phyloP scores from a whole-genome alignment of 2,797 vertebrate species.

The Phrynocephalus forsythii region DNA sequence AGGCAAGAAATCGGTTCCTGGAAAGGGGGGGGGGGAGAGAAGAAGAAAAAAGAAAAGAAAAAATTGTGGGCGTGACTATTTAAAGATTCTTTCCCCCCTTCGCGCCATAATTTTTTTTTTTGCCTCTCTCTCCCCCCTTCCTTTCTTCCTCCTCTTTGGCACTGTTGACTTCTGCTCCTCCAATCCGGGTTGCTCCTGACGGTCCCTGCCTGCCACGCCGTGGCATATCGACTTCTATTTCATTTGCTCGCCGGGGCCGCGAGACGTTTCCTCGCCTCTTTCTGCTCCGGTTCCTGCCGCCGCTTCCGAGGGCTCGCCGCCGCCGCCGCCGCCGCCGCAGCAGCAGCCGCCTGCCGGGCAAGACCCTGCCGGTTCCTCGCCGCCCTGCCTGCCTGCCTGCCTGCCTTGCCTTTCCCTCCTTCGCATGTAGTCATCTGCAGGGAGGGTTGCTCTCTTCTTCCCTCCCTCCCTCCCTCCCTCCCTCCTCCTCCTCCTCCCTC shows the following conservation, averaged over 20 bases:
- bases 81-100: conserved; percentile 45
- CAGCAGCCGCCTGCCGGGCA: conserved; percentile 69
- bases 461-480: conserved; percentile 31
- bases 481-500: conserved; percentile 46
- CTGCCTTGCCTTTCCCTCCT: conserved; percentile 9
- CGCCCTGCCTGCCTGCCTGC: conserved; percentile 13
- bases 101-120: conserved; percentile 10
- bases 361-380: conserved; percentile 57
- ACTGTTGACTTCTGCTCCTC: conserved; percentile 76
- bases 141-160: conserved; percentile 27
- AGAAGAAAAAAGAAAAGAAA: no score
- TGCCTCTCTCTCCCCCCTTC: conserved; percentile 35
- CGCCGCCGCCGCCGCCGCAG: conserved; percentile 56
- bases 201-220: conserved; percentile 67
- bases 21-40: background rate
- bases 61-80: conserved; percentile 78
- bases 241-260: conserved; percentile 61
- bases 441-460: conserved; percentile 53
- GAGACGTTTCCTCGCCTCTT: conserved; percentile 55
- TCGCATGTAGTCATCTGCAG: conserved; percentile 75
- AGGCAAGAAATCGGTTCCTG: conserved; percentile 67
- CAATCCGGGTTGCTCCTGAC: conserved; percentile 68
- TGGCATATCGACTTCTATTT: conserved; percentile 77
- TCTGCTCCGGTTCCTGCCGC: conserved; percentile 52
- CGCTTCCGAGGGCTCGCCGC: conserved; percentile 23